These are phyloP conservation scores for Coregonus suidteri DNA, from an alignment of 2,797 vertebrate species.

Conservation along the genomic window DNA sequence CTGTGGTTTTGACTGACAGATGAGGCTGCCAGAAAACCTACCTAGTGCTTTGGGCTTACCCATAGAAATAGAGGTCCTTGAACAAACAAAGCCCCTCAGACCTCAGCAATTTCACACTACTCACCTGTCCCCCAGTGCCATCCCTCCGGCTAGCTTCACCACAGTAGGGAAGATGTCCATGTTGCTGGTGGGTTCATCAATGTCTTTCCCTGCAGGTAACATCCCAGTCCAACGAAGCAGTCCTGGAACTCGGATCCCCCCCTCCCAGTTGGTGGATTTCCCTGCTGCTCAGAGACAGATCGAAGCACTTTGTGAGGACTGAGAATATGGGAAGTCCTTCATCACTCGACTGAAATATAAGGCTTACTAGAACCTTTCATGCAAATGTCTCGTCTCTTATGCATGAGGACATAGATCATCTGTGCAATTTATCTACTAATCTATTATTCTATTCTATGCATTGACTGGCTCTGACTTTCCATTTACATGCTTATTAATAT, in stretches of 20 bases:
- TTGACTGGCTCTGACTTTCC: not conserved
- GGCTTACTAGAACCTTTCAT: not conserved
- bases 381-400: not conserved
- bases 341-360: not conserved
- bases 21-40: not conserved
- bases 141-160: constrained; percentile 72
- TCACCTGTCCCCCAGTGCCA: constrained; percentile 81
- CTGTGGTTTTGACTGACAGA: constrained; percentile 24
- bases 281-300: constrained; percentile 73
- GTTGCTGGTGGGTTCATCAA: constrained; percentile 85
- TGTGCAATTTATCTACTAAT: not conserved
- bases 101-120: not conserved
- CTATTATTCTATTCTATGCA: not conserved
- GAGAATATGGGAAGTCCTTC: not conserved
- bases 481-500: not conserved
- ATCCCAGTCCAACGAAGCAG: constrained; percentile 79
- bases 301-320: not conserved
- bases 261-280: constrained; percentile 89
- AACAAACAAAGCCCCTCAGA: not conserved
- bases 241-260: constrained; percentile 88
- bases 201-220: constrained; percentile 61
- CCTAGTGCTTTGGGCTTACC: constrained; percentile 9
- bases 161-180: constrained; percentile 91
- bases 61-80: not conserved
- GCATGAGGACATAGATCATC: not conserved